Conservation (phyloP, 2,888 invertebrate species). For the Campoplex capitator region DNA sequence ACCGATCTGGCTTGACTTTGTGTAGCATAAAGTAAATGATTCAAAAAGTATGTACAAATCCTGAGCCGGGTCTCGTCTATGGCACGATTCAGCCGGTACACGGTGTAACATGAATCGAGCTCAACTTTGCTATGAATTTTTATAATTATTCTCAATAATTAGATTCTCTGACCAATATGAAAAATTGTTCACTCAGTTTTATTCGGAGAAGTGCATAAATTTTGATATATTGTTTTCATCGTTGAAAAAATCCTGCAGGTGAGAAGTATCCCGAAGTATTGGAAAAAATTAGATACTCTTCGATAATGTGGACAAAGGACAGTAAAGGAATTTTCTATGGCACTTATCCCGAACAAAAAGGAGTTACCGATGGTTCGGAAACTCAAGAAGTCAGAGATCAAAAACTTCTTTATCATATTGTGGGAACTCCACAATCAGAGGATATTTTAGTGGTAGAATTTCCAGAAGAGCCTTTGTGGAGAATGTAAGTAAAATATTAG, state of each 20-base stretch:
- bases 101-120: no score
- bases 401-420: conserved; percentile 95
- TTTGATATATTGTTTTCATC: background rate
- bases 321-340: conserved; percentile 98
- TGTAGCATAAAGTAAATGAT: no score
- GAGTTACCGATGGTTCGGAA: conserved; percentile 96
- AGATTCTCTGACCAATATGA: background rate
- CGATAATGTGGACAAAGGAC: conserved; percentile 97
- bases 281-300: conserved; percentile 96
- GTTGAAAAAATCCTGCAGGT: conserved; percentile 84
- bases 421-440: conserved; percentile 94
- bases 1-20: no score
- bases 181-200: background rate
- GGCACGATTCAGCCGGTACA: no score
- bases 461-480: conserved; percentile 95
- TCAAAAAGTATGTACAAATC: no score
- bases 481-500: conserved; percentile 89
- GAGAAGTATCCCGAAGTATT: conserved; percentile 95
- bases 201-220: background rate
- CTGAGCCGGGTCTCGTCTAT: no score
- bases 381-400: conserved; percentile 95
- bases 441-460: conserved; percentile 96
- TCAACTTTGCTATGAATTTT: background rate
- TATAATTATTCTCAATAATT: background rate
- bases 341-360: conserved; percentile 92